These are phyloP conservation scores for Tenthredo livida DNA, from an alignment of 2,888 invertebrate species.

Conservation along the genomic window DNA sequence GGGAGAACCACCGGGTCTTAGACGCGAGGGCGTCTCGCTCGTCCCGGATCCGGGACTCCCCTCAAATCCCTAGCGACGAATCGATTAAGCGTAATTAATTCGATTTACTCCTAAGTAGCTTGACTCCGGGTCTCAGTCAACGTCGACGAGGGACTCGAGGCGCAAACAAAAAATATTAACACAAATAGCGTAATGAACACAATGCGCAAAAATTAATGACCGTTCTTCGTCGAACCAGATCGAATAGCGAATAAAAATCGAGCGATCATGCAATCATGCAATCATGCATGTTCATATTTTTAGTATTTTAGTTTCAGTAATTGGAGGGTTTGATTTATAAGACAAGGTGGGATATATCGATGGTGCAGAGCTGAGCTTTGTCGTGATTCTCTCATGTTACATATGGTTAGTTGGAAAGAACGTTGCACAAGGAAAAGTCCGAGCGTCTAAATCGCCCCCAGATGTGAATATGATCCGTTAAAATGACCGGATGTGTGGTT, in stretches of 20 bases:
- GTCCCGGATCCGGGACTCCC: conserved; percentile 29
- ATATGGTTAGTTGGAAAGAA: conserved; percentile 13
- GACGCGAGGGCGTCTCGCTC: conserved; percentile 25
- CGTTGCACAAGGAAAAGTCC: background rate
- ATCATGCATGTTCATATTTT: background rate
- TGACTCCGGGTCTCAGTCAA: conserved; percentile 16
- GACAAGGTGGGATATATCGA: background rate
- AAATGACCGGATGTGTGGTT: conserved; percentile 34
- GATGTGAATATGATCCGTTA: conserved; percentile 27
- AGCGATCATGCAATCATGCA: no score
- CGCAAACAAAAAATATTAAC: background rate
- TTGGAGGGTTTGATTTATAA: background rate
- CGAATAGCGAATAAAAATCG: background rate
- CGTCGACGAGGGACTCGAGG: background rate
- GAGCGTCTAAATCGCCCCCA: background rate
- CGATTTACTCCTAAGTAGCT: conserved; percentile 42
- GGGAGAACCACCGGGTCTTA: conserved; percentile 39
- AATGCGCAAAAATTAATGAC: background rate
- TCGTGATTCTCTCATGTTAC: conserved; percentile 38
- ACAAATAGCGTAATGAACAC: background rate
- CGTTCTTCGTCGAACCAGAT: background rate
- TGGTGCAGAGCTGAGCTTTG: background rate
- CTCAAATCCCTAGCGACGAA: conserved; percentile 26
- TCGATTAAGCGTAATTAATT: conserved; percentile 47
- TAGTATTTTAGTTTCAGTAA: background rate